Evolutionary conservation across 2,888 invertebrate genomes (phyloP), one percentile per base, ranked within the genome.

Genomic region (Parasteatoda lunata): DNA sequence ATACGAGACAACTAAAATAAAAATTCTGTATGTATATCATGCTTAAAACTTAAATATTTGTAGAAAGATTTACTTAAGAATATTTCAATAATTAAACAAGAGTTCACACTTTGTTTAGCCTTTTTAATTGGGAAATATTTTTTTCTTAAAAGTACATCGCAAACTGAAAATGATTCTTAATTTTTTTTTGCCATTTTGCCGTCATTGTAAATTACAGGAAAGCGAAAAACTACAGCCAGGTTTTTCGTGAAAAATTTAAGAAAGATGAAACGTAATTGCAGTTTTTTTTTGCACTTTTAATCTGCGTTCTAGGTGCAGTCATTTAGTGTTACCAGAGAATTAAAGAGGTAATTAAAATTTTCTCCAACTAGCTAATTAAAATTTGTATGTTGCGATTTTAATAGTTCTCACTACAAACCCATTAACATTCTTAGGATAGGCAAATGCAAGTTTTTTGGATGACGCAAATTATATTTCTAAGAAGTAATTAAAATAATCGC

Each of bases 271-370:
- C 54, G 72, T 72, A 84, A 77, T 84, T 77, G 77, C 51, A 51
- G 30, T 48, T 76, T 76, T 77, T 71, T 72, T 71, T 49, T 49
- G 3, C 49, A 47, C 30, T 5, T 11, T 64, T 49, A 64, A 48
- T 49, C 49, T 73, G 7, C 59, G 7, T 59, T n/a, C 30, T 30
- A 30, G 30, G 30, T 30, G 30, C 59, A 59, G 11, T n/a, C 59
- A 65, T 68, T 52, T 49, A 51, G 45, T n/a, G 76, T 64, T 76
- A 45, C 76, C 51, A 59, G 65, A 52, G 64, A 84, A 77, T 84
- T 84, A 84, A 84, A 83, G 64, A 71, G 83, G 83, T 72, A 84
- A 84, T 84, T 77, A 84, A 77, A 84, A 84, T 77, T 83, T 77
- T 49, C 77, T 77, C 51, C 77, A 77, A 72, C 72, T 75, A 65